phyloP scores from a whole-genome alignment of 2,797 vertebrate species.

The Remorina albescens region DNA sequence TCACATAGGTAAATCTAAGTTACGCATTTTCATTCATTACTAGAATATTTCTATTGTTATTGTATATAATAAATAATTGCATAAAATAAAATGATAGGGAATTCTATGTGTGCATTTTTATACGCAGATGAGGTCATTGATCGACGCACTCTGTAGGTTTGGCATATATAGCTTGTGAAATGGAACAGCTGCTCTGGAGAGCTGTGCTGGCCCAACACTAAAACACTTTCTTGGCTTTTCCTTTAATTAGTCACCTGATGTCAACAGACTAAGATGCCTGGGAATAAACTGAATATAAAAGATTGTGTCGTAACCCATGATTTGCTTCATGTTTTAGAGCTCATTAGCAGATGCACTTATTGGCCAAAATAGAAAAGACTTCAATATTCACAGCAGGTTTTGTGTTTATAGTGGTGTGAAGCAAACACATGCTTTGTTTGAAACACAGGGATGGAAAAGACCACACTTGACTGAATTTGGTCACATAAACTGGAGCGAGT shows the following conservation, averaged over 20 bases:
- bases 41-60: too few species aligned
- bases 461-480: slow-evolving; percentile 62
- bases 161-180: slow-evolving; percentile 23
- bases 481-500: slow-evolving; percentile 58
- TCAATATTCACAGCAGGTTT: slow-evolving; percentile 38
- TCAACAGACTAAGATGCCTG: neutral
- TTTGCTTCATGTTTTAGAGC: slow-evolving; percentile 6
- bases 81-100: slow-evolving; percentile 1
- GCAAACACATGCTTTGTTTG: slow-evolving; percentile 61
- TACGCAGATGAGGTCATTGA: neutral
- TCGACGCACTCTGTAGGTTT: slow-evolving; percentile 1
- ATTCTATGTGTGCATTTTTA: slow-evolving; percentile 15
- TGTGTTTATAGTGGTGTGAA: slow-evolving; percentile 41
- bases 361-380: slow-evolving; percentile 19
- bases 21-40: too few species aligned
- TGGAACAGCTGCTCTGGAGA: slow-evolving; percentile 13
- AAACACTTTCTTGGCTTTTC: neutral
- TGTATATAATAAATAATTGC: neutral
- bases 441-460: slow-evolving; percentile 50
- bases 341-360: slow-evolving; percentile 20
- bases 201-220: neutral
- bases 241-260: slow-evolving; percentile 12
- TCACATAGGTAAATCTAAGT: too few species aligned
- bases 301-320: neutral
- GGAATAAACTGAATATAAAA: slow-evolving; percentile 1